Base-by-base conservation (phyloP, 2,113 vertebrate species). In the Ciconia maguari region DNA sequence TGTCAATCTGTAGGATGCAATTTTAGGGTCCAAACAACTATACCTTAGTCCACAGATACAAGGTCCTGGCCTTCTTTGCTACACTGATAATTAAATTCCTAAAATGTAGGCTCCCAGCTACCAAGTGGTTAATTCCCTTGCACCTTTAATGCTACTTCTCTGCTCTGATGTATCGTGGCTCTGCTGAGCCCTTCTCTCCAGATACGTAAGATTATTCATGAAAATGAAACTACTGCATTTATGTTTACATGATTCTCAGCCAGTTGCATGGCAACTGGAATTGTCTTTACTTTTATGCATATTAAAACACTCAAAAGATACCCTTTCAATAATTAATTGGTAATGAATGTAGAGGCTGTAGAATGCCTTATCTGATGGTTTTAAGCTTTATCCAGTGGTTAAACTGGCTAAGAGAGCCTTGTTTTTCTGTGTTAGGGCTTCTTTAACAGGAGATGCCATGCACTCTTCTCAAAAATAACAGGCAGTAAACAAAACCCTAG, bases 291-390 rank as follows among this genome's bases (percentile, higher is more conserved):
- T 95, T 92, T 89, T 96, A 82, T 94, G 93, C 92, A 87, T 95
- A 90, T 94, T 94, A 94, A 94, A 95, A 9, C 51, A 66, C 36
- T 72, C 72, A 44, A 87, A 82, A 93, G 83, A 92, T 76, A 81
- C 17, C 83, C 49, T 89, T 96, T 97, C 90, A 97, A 89, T 97
- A 97, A 97, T 97, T 96, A 94, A 97, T 96, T 89, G 85, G 57
- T 94, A 84, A 90, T 72, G 65, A 84, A 83, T 26, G 46, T 87
- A 84, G 72, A 71, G 48, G 69, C 46, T 86, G 76, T 81, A 57
- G 49, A 76, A 82, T 51, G 44, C 41, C 92, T 86, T 66, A 71
- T 51, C 38, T 0, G 2, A 26, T 26, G 44, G 29, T 44, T 74
- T 92, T 83, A 83, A 90, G 87, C 25, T 95, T 94, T 87, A 69